A percentile compares a stretch with the other conserved stretches of the same genome.
Evolutionary conservation across 2,797 vertebrate species (phyloP).

Genomic region (Amblyopsis hoosieri): DNA sequence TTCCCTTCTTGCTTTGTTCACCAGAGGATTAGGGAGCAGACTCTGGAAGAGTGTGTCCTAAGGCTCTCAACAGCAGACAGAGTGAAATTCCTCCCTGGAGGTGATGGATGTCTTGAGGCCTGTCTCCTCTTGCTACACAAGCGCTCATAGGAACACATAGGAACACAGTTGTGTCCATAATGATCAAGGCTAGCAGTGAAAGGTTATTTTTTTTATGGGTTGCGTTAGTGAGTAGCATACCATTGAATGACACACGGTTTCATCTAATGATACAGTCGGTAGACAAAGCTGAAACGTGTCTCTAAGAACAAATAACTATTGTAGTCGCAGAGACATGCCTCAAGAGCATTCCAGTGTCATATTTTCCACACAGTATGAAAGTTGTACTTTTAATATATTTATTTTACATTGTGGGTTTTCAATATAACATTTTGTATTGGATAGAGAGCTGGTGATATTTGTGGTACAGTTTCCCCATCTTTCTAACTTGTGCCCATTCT

Average conservation of each 20-base stretch:
- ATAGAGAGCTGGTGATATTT: conserved; percentile 9
- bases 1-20: conserved; percentile 24
- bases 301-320: not conserved
- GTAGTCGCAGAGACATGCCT: not conserved
- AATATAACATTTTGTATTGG: not conserved
- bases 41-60: conserved; percentile 52
- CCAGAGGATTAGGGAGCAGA: conserved; percentile 51
- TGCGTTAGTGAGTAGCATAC: conserved; percentile 40
- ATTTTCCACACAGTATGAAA: no score
- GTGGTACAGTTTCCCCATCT: conserved; percentile 5
- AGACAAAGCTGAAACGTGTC: conserved; percentile 2
- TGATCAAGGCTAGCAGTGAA: conserved; percentile 53
- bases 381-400: no score
- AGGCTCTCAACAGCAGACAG: conserved; percentile 59
- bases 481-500: conserved; percentile 4
- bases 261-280: conserved; percentile 15
- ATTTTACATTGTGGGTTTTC: not conserved
- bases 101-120: conserved; percentile 72
- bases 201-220: conserved; percentile 38
- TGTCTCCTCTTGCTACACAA: conserved; percentile 76
- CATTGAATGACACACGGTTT: conserved; percentile 7
- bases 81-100: conserved; percentile 70
- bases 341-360: not conserved
- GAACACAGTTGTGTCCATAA: conserved; percentile 57
- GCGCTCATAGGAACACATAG: conserved; percentile 33